These are phyloP conservation scores for Agrypnus murinus DNA, from an alignment of 2,888 invertebrate genomes.

Conservation along the genomic window DNA sequence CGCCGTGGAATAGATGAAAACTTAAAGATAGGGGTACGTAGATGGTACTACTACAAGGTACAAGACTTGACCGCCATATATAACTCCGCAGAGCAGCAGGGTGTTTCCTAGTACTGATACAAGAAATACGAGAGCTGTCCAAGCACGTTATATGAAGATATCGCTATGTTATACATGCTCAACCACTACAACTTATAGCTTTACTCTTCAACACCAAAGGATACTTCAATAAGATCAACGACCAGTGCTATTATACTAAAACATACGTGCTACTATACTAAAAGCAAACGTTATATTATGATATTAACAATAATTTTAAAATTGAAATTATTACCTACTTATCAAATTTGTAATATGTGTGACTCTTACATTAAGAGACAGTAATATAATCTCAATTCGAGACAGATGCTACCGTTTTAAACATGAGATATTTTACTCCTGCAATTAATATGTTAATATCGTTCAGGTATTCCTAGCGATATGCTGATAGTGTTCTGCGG, in stretches of 20 bases:
- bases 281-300: too few species aligned
- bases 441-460: slow-evolving; percentile 30
- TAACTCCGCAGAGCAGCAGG: slow-evolving; percentile 69
- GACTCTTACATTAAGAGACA: too few species aligned
- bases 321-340: too few species aligned
- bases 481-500: slow-evolving; percentile 10
- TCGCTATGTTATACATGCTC: slow-evolving; percentile 69
- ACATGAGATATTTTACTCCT: slow-evolving; percentile 15
- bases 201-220: slow-evolving; percentile 55
- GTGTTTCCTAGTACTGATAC: slow-evolving; percentile 71
- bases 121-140: slow-evolving; percentile 71
- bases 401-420: slow-evolving; percentile 29
- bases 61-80: slow-evolving; percentile 68
- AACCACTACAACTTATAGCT: slow-evolving; percentile 66
- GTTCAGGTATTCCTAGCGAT: slow-evolving; percentile 26
- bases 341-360: too few species aligned
- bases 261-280: too few species aligned
- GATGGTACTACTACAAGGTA: slow-evolving; percentile 67
- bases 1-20: slow-evolving; percentile 48
- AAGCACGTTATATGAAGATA: slow-evolving; percentile 70
- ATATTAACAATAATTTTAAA: too few species aligned
- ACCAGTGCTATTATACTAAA: slow-evolving; percentile 37
- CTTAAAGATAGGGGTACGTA: slow-evolving; percentile 64
- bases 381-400: neutral
- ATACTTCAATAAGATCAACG: slow-evolving; percentile 57